A percentile compares a stretch with the other conserved stretches of the same genome.
These are phyloP conservation scores for Leucoraja erinaceus DNA, from an alignment of 2,113 vertebrate genomes.

Conservation along the genomic window DNA sequence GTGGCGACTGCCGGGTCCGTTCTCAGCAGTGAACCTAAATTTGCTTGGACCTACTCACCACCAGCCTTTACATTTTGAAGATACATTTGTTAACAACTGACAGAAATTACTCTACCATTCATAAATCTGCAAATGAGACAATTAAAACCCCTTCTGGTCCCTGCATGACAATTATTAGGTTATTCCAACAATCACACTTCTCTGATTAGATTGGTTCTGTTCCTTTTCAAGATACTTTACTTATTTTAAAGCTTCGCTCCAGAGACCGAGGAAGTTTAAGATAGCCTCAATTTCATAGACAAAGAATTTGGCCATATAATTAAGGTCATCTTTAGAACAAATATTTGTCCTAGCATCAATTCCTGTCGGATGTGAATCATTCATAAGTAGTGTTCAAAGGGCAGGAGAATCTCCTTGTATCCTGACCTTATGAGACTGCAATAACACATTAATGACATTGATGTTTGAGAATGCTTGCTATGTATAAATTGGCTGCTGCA, in stretches of 20 bases:
- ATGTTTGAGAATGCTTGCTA: no score
- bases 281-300: no score
- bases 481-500: not conserved
- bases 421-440: no score
- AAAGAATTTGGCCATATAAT: no score
- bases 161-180: not conserved
- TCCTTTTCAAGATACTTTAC: not conserved
- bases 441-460: no score
- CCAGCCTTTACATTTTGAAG: not conserved
- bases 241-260: not conserved
- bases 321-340: no score
- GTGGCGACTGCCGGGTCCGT: not conserved
- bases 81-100: not conserved
- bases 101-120: not conserved
- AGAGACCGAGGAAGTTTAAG: no score
- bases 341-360: no score
- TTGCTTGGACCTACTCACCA: not conserved
- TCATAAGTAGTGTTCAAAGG: no score
- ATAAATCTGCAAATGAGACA: not conserved
- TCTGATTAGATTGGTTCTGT: not conserved
- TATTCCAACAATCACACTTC: not conserved
- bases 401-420: no score
- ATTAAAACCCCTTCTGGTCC: not conserved
- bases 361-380: no score
- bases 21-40: not conserved